Evolutionary conservation across 2,888 invertebrate species (phyloP).

Genomic region (Acronicta leporina): DNA sequence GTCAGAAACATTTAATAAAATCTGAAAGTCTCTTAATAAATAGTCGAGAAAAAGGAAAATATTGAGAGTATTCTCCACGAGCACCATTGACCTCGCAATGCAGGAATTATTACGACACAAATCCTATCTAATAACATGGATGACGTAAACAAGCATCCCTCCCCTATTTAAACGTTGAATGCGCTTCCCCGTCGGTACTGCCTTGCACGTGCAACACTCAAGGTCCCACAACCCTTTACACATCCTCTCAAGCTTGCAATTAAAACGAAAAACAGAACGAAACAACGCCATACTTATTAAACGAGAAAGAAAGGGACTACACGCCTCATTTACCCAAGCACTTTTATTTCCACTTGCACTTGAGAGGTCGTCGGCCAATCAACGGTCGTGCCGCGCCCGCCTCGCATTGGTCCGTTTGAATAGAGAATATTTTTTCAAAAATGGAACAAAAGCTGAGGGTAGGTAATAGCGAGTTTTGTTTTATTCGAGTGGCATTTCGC

Average conservation of each 20-base stretch:
- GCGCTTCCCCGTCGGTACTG: conserved; percentile 73
- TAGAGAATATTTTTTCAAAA: conserved; percentile 84
- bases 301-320: conserved; percentile 75
- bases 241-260: conserved; percentile 87
- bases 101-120: conserved; percentile 54
- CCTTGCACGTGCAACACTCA: conserved; percentile 86
- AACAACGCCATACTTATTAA: conserved; percentile 67
- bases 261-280: conserved; percentile 86
- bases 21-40: conserved; percentile 24
- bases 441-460: conserved; percentile 85
- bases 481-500: conserved; percentile 84
- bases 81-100: conserved; percentile 58
- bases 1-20: conserved; percentile 34
- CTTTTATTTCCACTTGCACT: conserved; percentile 87
- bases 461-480: conserved; percentile 88
- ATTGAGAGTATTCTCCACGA: conserved; percentile 20
- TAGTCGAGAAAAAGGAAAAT: conserved; percentile 10
- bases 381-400: conserved; percentile 83
- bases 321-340: conserved; percentile 86
- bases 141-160: conserved; percentile 75
- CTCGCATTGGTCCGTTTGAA: conserved; percentile 87
- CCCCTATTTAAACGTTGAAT: conserved; percentile 83
- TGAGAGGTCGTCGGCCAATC: conserved; percentile 87
- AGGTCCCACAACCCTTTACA: conserved; percentile 87
- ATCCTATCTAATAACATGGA: conserved; percentile 64